These are phyloP conservation scores for Melanostigma gelatinosum DNA, from an alignment of 2,113 vertebrate genomes.

Conservation along the genomic window DNA sequence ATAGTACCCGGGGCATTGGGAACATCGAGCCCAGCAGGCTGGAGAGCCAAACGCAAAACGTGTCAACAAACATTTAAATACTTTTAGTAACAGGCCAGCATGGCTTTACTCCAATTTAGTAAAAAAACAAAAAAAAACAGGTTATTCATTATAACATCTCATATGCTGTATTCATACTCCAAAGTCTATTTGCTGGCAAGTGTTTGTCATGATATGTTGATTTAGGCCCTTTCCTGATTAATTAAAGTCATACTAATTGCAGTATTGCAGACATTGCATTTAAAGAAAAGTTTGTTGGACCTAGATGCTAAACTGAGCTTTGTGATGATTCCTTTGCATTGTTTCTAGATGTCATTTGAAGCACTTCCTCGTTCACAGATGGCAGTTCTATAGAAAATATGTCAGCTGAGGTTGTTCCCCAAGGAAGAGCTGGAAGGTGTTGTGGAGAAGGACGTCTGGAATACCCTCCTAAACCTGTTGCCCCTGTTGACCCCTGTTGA, in stretches of 20 bases:
- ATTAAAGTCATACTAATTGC: background rate
- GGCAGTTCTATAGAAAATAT: too few species aligned
- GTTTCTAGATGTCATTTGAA: background rate
- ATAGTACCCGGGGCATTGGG: conserved; percentile 90
- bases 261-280: background rate
- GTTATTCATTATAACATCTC: background rate
- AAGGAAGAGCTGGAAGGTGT: too few species aligned
- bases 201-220: background rate
- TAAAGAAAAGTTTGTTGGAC: background rate
- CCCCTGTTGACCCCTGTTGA: too few species aligned
- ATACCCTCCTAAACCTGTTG: too few species aligned
- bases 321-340: background rate
- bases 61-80: background rate
- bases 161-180: background rate
- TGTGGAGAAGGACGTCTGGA: too few species aligned
- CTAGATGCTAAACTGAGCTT: background rate
- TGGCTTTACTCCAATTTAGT: background rate
- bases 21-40: conserved; percentile 92
- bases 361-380: background rate
- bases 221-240: background rate
- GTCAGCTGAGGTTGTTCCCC: too few species aligned
- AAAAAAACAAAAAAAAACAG: background rate
- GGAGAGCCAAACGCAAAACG: conserved; percentile 22
- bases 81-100: background rate
- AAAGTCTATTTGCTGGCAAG: background rate